Evolutionary conservation across 2,797 vertebrate species (phyloP).

Genomic region (Novumbra hubbsi): DNA sequence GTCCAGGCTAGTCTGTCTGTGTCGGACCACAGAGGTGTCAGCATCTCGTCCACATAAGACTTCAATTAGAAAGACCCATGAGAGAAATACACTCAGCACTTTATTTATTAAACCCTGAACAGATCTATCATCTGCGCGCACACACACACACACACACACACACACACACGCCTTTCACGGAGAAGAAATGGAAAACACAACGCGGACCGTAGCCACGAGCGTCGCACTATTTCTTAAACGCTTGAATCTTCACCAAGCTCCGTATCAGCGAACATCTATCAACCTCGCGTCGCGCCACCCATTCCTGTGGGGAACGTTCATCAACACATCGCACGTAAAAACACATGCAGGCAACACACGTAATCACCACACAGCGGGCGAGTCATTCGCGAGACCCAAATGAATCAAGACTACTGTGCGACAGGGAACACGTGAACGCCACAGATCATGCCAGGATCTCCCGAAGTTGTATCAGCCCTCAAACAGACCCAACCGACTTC

Average conservation of each 20-base stretch:
- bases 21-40: conserved; percentile 20
- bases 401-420: background rate
- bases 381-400: background rate
- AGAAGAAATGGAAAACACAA: background rate
- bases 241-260: background rate
- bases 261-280: background rate
- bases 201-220: background rate
- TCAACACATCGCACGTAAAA: background rate
- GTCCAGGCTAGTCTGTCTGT: conserved; percentile 16
- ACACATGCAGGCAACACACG: background rate
- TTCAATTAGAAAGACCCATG: conserved; percentile 55
- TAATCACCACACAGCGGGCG: background rate
- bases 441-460: background rate
- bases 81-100: conserved; percentile 66
- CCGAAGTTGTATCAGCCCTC: conserved; percentile 5
- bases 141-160: conserved; percentile 19
- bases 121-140: conserved; percentile 53
- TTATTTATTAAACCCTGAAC: conserved; percentile 59
- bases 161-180: background rate
- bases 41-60: conserved; percentile 46
- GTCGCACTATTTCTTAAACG: background rate
- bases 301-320: background rate
- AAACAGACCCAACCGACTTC: conserved; percentile 26
- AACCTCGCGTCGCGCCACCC: background rate
- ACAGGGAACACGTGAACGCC: background rate